Evolutionary conservation across 2,797 vertebrate genomes (phyloP).

Genomic region (Neosilurus mollespiculum): DNA sequence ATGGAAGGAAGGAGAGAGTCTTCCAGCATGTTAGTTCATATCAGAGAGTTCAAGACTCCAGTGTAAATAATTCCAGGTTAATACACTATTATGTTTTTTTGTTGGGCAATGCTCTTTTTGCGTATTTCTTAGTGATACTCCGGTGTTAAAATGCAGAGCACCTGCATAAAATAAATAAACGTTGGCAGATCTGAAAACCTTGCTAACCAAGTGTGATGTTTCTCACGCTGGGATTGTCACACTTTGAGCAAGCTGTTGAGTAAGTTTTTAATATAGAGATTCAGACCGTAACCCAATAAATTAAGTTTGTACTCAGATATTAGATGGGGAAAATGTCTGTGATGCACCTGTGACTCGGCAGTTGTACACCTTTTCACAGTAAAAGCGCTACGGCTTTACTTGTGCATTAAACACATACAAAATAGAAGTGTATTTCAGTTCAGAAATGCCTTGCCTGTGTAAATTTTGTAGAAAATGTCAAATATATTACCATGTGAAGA

Average conservation of each 20-base stretch:
- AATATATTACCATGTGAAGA: neutral
- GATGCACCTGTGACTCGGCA: neutral
- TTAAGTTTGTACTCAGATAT: neutral
- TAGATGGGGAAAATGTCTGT: neutral
- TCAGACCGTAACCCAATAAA: neutral
- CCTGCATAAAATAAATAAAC: neutral
- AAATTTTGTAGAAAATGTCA: neutral
- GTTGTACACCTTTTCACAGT: too few species aligned
- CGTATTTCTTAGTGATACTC: neutral
- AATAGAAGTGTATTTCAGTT: neutral
- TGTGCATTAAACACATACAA: neutral
- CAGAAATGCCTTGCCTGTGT: neutral
- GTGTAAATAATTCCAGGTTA: neutral
- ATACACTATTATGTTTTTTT: neutral
- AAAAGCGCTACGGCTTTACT: neutral
- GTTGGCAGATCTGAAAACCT: neutral
- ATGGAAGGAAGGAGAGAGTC: neutral
- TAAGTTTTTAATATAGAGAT: neutral
- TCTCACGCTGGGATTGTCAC: neutral
- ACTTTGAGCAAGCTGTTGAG: neutral
- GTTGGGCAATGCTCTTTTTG: neutral
- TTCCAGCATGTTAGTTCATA: neutral
- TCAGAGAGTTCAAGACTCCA: neutral
- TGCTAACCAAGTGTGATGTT: neutral
- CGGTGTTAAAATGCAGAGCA: neutral